A percentile compares a stretch with the other conserved stretches of the same genome.
Conservation (phyloP, 2,797 vertebrate species). For the Mallotus villosus region DNA sequence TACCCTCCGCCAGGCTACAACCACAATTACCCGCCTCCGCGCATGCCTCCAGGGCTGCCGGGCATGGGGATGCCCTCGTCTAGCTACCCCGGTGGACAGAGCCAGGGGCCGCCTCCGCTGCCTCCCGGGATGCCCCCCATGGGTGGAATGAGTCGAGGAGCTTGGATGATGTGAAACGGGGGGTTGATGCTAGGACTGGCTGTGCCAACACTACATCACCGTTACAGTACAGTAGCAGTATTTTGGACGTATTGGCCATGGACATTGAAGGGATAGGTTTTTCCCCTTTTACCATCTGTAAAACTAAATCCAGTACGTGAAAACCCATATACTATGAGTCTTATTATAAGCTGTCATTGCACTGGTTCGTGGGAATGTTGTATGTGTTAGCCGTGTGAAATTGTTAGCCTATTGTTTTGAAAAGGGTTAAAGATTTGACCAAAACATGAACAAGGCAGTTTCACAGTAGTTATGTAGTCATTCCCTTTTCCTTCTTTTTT, state of each 20-base stretch:
- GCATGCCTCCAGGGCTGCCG: conserved; percentile 74
- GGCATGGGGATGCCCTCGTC: conserved; percentile 62
- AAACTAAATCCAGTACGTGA: background rate
- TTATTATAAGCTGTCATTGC: conserved; percentile 1
- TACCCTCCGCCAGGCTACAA: conserved; percentile 79
- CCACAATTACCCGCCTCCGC: conserved; percentile 58
- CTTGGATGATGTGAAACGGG: conserved; percentile 79
- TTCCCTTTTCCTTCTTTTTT: background rate
- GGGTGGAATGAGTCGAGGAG: conserved; percentile 75
- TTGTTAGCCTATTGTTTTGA: background rate
- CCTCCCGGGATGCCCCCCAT: conserved; percentile 75
- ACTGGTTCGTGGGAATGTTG: conserved; percentile 2
- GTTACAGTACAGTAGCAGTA: conserved; percentile 1
- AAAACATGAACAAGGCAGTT: background rate
- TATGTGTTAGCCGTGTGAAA: background rate
- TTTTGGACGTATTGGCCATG: background rate
- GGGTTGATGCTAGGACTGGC: background rate
- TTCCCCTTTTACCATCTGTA: background rate
- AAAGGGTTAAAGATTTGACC: background rate
- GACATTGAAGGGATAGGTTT: background rate
- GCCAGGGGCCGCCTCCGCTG: conserved; percentile 81
- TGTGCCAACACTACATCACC: conserved; percentile 2
- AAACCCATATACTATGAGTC: background rate
- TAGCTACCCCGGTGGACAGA: conserved; percentile 80
- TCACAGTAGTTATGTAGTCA: background rate